Conservation (phyloP, 2,113 vertebrate species). For the Thomomys bottae region DNA sequence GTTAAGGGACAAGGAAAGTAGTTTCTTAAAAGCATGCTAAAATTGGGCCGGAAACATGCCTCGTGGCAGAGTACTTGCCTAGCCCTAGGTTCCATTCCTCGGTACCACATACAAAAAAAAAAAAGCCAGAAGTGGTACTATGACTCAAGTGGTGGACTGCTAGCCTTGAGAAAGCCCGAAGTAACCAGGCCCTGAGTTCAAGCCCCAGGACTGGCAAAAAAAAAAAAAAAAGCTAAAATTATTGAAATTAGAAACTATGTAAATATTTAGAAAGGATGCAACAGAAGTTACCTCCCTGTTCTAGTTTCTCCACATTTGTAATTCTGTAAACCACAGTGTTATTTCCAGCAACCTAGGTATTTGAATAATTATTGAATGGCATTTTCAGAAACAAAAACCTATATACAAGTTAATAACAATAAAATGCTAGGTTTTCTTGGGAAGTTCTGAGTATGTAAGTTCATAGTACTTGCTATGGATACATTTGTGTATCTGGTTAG, state of each 20-base stretch:
- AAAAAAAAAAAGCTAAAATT: too few species aligned
- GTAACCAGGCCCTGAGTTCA: too few species aligned
- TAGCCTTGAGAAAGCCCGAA: too few species aligned
- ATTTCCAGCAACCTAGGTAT: background rate
- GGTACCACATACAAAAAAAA: too few species aligned
- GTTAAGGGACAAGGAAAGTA: background rate
- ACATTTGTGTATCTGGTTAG: background rate
- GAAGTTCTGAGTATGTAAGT: background rate
- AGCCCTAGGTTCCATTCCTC: too few species aligned
- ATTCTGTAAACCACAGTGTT: background rate
- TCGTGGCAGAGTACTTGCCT: too few species aligned
- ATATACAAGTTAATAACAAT: background rate
- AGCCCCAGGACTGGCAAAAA: too few species aligned
- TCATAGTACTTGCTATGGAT: background rate
- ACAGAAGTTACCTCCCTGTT: background rate
- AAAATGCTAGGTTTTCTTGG: background rate
- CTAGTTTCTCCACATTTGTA: background rate
- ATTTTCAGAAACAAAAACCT: conserved; percentile 30
- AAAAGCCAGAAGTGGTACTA: too few species aligned
- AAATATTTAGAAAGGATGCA: background rate
- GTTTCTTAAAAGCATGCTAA: conserved; percentile 6
- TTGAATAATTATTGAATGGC: background rate
- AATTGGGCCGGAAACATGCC: too few species aligned
- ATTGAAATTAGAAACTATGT: background rate
- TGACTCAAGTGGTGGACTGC: too few species aligned